These are phyloP conservation scores for Amblyornis subalaris DNA, from an alignment of 2,113 vertebrate species.

Conservation along the genomic window DNA sequence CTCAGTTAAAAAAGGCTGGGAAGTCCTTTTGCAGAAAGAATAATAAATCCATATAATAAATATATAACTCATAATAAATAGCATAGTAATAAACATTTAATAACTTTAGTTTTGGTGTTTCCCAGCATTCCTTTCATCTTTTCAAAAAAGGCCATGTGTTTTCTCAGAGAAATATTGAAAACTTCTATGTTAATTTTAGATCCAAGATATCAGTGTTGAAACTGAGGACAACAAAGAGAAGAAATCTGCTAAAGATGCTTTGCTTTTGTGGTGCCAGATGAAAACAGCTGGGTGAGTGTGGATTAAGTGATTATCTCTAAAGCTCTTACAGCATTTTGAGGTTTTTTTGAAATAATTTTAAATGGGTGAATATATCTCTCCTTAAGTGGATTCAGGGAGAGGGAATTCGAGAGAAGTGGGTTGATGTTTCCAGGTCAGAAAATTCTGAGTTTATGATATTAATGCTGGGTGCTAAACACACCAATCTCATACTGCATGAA, in stretches of 20 bases:
- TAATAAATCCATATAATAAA: background rate
- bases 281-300: conserved; percentile 93
- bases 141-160: background rate
- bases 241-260: conserved; percentile 92
- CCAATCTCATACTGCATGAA: background rate
- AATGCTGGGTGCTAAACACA: background rate
- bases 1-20: background rate
- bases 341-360: conserved; percentile 12
- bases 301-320: background rate
- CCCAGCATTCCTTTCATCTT: background rate
- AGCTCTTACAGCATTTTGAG: background rate
- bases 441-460: background rate
- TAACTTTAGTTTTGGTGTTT: background rate
- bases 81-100: background rate
- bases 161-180: background rate
- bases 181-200: conserved; percentile 71
- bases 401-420: background rate
- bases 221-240: conserved; percentile 98
- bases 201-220: conserved; percentile 96
- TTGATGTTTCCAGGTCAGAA: background rate
- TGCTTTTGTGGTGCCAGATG: conserved; percentile 99
- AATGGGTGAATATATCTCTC: background rate
- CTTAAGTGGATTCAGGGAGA: background rate
- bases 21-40: background rate
- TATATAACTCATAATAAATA: background rate